phyloP scores from a whole-genome alignment of 2,797 vertebrate genomes.

The Gambusia yucatana region DNA sequence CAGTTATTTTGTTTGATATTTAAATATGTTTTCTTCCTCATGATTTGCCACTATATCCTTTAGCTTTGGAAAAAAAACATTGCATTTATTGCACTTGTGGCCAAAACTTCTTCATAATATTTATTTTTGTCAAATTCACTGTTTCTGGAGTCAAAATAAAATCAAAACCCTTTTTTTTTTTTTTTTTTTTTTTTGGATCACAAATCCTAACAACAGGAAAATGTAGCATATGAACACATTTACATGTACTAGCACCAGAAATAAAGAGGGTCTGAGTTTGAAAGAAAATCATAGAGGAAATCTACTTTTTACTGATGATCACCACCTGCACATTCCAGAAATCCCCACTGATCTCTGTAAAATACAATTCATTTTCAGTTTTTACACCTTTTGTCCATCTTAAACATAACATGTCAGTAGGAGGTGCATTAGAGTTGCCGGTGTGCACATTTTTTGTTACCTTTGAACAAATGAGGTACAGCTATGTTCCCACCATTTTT shows the following conservation, averaged over 20 bases:
- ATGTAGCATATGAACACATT: background rate
- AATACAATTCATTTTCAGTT: conserved; percentile 3
- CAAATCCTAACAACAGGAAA: background rate
- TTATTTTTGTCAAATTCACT: background rate
- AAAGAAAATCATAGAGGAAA: background rate
- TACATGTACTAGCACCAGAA: background rate
- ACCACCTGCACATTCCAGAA: background rate
- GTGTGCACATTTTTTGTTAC: conserved; percentile 13
- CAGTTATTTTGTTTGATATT: background rate
- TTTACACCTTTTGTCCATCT: conserved; percentile 4
- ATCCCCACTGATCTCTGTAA: background rate
- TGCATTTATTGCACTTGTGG: background rate
- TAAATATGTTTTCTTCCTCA: background rate
- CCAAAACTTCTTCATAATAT: background rate
- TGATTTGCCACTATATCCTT: background rate
- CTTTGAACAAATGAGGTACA: conserved; percentile 7
- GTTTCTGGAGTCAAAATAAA: background rate
- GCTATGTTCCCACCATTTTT: conserved; percentile 9
- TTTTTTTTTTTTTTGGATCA: too few species aligned
- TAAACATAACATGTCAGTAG: conserved; percentile 14
- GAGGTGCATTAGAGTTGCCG: conserved; percentile 4
- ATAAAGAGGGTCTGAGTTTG: background rate
- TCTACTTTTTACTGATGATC: background rate
- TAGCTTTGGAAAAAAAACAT: background rate
- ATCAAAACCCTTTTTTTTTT: background rate